These are phyloP conservation scores for Trachelus stipa DNA, from an alignment of 2,888 invertebrate genomes.

Conservation along the genomic window DNA sequence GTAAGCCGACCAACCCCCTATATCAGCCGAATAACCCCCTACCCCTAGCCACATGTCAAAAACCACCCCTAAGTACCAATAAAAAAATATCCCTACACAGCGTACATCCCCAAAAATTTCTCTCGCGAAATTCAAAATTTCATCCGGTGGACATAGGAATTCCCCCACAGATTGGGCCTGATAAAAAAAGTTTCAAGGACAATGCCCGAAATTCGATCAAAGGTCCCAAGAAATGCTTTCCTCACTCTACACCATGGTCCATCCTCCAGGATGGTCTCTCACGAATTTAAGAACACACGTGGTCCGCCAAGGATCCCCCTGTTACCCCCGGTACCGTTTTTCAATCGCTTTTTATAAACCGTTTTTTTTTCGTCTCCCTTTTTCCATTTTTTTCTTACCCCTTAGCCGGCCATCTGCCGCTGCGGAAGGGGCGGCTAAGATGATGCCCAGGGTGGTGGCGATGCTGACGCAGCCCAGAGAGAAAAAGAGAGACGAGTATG, in stretches of 20 bases:
- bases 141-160: neutral
- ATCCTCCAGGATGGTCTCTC: slow-evolving; percentile 32
- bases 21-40: neutral
- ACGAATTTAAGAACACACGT: slow-evolving; percentile 58
- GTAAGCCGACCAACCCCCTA: neutral
- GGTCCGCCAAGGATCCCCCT: slow-evolving; percentile 44
- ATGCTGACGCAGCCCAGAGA: slow-evolving; percentile 19
- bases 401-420: slow-evolving; percentile 70
- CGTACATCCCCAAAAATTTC: neutral
- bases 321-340: slow-evolving; percentile 43
- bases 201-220: slow-evolving; percentile 64
- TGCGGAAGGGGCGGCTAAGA: slow-evolving; percentile 67
- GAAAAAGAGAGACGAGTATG: slow-evolving; percentile 16
- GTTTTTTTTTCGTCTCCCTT: slow-evolving; percentile 34
- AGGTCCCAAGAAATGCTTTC: slow-evolving; percentile 35
- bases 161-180: slow-evolving; percentile 6
- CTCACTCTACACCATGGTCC: slow-evolving; percentile 20
- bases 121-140: neutral
- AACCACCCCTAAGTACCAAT: neutral
- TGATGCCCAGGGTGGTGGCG: slow-evolving; percentile 60
- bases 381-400: slow-evolving; percentile 63
- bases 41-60: neutral
- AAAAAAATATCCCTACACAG: neutral
- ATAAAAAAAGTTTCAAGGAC: slow-evolving; percentile 30
- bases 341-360: slow-evolving; percentile 63